These are phyloP conservation scores for Heliothis peltigera DNA, from an alignment of 2,888 invertebrate genomes.

Conservation along the genomic window DNA sequence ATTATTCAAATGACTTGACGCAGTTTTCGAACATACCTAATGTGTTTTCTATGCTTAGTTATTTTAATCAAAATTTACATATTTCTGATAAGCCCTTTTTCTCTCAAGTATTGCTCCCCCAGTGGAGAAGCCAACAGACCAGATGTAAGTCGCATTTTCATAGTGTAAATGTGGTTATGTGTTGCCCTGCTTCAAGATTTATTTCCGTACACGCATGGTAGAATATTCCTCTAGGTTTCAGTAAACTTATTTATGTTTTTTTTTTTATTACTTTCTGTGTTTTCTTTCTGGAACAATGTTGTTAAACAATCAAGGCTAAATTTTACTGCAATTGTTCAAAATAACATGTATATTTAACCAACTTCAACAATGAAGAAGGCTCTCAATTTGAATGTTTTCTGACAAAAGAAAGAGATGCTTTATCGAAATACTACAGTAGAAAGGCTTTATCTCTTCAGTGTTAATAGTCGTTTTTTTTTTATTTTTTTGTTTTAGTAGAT, in stretches of 20 bases:
- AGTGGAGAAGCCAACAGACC: constrained; percentile 72
- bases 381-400: too few species aligned
- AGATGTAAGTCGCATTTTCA: constrained; percentile 70
- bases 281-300: too few species aligned
- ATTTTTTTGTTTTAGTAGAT: too few species aligned
- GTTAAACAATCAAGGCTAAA: too few species aligned
- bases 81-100: constrained; percentile 49
- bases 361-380: too few species aligned
- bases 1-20: too few species aligned
- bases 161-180: constrained; percentile 16
- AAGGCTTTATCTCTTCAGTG: too few species aligned
- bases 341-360: too few species aligned
- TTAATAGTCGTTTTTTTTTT: background rate
- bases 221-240: too few species aligned
- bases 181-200: background rate
- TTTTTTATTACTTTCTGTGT: background rate
- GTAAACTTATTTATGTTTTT: background rate
- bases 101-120: constrained; percentile 71
- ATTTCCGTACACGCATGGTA: constrained; percentile 1
- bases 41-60: too few species aligned
- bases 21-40: too few species aligned
- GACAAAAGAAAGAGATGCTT: background rate
- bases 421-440: background rate
- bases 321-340: too few species aligned
- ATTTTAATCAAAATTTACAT: background rate